Base-by-base conservation (phyloP, 2,888 invertebrate genomes). In the Aleiodes leptofemur region DNA sequence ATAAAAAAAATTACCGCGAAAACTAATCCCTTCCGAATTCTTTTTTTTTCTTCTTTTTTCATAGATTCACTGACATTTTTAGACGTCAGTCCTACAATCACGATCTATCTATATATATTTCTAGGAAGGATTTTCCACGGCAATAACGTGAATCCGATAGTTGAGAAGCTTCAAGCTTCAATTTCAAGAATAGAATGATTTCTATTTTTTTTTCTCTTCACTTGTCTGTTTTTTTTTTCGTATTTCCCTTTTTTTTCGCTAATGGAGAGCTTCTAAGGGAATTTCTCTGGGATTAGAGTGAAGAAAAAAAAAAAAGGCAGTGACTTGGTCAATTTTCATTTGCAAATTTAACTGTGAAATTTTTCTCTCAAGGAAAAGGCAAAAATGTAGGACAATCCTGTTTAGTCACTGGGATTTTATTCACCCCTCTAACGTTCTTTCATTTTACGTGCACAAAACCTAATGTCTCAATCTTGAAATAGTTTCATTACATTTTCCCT, bases 121-220 rank as follows among this genome's bases (percentile, higher is more conserved):
- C 31, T 66, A 64, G 38, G 11, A 69, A 8, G 59, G 56, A 69
- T 72, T 76, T 76, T 76, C 69, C 51, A 69, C 68, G 69, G 81
- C 81, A 82, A 84, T 85, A 81, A 83, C 77, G 77, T 23, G 59
- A 69, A 77, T 75, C 66, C 75, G 53, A 72, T 72, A 14, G 16
- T 29, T 11, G 38, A 31, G 9, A 61, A 43, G 55, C 74, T 34
- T 69, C 51, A 48, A 72, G 72, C 72, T 78, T 73, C 50, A 68
- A 68, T 68, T 51, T 53, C 53, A 14, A 53, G 48, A 68, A 51
- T 50, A 51, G n/a, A 31, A 51, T 7, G 29, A 31, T 51, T 68
- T 31, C 14, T 31, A 7, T 55, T 61, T 31, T 72, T 77, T 51
- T 51, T 76, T 76, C 71, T 53, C 34, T 11, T 73, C 50, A 6